Conservation (phyloP, 2,113 vertebrate species). For the Oryzias melastigma region DNA sequence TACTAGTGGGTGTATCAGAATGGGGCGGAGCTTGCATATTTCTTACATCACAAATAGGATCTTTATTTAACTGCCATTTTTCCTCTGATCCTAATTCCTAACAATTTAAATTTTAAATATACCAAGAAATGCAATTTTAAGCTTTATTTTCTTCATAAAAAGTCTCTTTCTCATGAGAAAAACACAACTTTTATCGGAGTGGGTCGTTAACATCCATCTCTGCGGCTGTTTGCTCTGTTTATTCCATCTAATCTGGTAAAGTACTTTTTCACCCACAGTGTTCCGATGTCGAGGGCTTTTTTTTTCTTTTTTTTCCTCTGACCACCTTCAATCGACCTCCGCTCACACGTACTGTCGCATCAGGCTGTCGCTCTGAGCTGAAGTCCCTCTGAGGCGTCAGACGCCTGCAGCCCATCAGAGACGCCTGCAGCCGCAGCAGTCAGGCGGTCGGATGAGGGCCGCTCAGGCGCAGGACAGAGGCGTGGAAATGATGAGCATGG, state of each 20-base stretch:
- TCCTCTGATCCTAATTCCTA: no score
- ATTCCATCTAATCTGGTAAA: conserved; percentile 49
- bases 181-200: not conserved
- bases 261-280: conserved; percentile 34
- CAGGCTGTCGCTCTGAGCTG: not conserved
- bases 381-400: no score
- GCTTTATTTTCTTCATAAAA: no score
- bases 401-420: no score
- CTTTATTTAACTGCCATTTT: no score
- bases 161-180: no score
- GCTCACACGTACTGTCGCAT: conserved; percentile 21
- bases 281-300: conserved; percentile 25
- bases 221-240: conserved; percentile 32
- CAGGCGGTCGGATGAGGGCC: conserved; percentile 5
- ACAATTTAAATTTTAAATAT: no score
- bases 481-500: conserved; percentile 16
- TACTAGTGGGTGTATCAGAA: no score
- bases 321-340: conserved; percentile 13
- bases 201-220: conserved; percentile 1
- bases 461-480: conserved; percentile 3
- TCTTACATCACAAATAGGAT: no score
- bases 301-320: not conserved
- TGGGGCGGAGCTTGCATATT: no score
- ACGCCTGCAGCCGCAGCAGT: not conserved
- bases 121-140: no score